A percentile compares a stretch with the other conserved stretches of the same genome.
Conservation (phyloP, 2,113 vertebrate genomes). For the Butorides virescens region DNA sequence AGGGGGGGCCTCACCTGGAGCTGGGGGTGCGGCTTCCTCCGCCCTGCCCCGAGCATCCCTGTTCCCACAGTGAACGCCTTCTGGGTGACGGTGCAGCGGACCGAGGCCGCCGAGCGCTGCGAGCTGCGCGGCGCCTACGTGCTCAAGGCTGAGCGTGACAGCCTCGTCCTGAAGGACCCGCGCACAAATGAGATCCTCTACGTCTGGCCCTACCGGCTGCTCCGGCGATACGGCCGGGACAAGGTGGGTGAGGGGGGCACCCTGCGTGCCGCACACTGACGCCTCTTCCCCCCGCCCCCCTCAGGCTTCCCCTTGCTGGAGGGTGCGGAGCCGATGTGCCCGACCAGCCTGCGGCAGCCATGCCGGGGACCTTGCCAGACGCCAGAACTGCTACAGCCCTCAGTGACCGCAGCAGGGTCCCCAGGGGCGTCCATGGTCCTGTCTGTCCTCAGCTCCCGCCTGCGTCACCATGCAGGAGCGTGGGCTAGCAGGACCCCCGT, state of each 20-base stretch:
- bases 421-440: background rate
- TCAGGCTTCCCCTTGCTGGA: background rate
- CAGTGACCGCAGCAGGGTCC: fast-evolving
- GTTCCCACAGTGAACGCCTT: conserved; percentile 83
- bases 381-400: background rate
- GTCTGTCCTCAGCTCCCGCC: background rate
- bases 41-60: background rate
- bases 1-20: background rate
- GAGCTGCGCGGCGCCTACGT: conserved; percentile 82
- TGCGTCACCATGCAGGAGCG: fast-evolving
- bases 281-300: background rate
- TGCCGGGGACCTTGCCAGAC: background rate
- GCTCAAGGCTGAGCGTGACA: conserved; percentile 84
- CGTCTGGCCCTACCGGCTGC: conserved; percentile 93
- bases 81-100: conserved; percentile 89
- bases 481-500: background rate
- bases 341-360: background rate
- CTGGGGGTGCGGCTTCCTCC: fast-evolving
- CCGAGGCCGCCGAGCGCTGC: conserved; percentile 91
- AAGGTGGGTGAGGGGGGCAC: conserved; percentile 70
- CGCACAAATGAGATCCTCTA: conserved; percentile 76
- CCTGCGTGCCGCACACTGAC: fast-evolving
- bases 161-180: conserved; percentile 82
- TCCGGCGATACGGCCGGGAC: conserved; percentile 93
- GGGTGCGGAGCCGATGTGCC: background rate